Evolutionary conservation across 1,140 invertebrate species (phyloP), one percentile per base, ranked within the genome.

Genomic region (Ostrea edulis): DNA sequence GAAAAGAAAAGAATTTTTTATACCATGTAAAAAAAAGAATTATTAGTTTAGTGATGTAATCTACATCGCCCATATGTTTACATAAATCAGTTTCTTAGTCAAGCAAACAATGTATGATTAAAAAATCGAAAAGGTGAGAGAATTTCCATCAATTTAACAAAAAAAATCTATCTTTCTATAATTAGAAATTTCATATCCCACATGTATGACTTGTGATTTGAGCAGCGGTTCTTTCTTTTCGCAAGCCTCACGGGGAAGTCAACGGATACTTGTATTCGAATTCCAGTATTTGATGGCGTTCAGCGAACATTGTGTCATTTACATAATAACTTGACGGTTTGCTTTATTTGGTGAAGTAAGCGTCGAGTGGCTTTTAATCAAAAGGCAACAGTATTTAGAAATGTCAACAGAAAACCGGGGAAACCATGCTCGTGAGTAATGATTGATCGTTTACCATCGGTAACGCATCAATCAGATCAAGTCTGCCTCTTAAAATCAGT

Each of bases 241-340:
- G 35, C 35, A 62, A 62, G 12, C n/a, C 17, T 17, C 14, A 2
- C 55, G 17, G 55, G n/a, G 20, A 20, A 62, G 55, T 77, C 68
- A 77, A 77, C 68, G 35, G 68, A 25, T 29, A 17, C 29, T 77
- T 22, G 29, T 29, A 14, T 62, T 62, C 14, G 55, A 62, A 62
- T 62, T 62, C 55, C 17, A 77, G 29, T 77, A 35, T 77, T 77
- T 77, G 68, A 11, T 14, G 68, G 7, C 58, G 58, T 14, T 62
- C 58, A 77, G 29, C 12, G 68, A 77, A 77, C 7, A 29, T 25
- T 77, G 68, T 25, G 22, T 77, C 68, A 77, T 77, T 77, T 77
- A 77, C 68, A 77, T 77, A 77, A 77, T 77, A 77, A 77, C 29
- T 25, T 35, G 68, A 62, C 68, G 25, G 68, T 77, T 25, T 77